Evolutionary conservation across 2,888 invertebrate genomes (phyloP), one percentile per base, ranked within the genome.

Genomic region (Conistra vaccinii): DNA sequence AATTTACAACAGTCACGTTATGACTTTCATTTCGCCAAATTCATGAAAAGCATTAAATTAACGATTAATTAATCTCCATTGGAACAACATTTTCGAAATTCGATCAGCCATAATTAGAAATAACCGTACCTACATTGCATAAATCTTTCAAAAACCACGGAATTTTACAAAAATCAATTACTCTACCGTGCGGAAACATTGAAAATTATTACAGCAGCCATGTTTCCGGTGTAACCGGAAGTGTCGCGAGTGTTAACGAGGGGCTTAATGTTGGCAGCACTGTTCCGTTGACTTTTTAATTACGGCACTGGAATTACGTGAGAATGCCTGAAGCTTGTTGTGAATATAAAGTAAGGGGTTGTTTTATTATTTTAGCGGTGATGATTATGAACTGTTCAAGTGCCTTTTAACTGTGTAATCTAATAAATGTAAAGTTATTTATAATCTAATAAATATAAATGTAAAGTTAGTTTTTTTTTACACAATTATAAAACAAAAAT

Each of bases 281-380:
- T 92, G 92, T 80, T 73, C 84, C 88, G 88, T 89, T 94, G 96
- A 95, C 96, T 96, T 96, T 96, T 96, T 96, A 96, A 96, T 96
- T 96, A 95, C 93, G 85, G 87, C 90, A 89, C 91, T 86, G 92
- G 92, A 95, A 96, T 96, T 94, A 94, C 93, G 95, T 96, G 96
- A 93, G 92, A 96, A 96, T 91, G 91, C 90, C 92, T 89, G 86
- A 82, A 87, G 91, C 90, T 90, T 90, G 88, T 87, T 83, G 84
- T 83, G 95, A 95, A 95, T 95, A 91, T 90, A 90, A 94, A 95
- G 91, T 90, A 88, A 86, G 87, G 87, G 89, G 84, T 55, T 72
- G 69, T 79, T 85, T 85, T 84, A 82, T 83, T 82, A 83, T 85
- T 76, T 73, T 73, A 66, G 23, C 69, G 74, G 10, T 35, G 6